Evolutionary conservation across 1,140 invertebrate genomes (phyloP).

Genomic region (Drosophila mauritiana): DNA sequence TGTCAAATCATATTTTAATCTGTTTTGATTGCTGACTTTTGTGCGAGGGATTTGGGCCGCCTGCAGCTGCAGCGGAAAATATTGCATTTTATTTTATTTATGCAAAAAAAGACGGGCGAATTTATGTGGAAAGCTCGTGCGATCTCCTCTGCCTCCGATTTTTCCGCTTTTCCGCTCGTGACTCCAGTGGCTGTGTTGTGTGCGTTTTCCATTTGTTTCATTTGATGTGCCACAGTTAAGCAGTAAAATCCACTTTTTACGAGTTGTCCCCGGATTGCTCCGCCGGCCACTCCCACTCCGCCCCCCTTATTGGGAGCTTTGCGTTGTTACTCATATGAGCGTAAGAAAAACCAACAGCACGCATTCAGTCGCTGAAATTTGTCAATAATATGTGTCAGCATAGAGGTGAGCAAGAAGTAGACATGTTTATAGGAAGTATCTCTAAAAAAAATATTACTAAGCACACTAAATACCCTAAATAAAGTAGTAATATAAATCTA

Average conservation of each 20-base stretch:
- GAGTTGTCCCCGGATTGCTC: constrained; percentile 49
- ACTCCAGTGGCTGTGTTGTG: constrained; percentile 24
- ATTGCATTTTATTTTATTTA: constrained; percentile 84
- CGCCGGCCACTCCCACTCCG: constrained; percentile 3
- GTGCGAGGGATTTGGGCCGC: constrained; percentile 79
- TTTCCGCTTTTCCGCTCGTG: constrained; percentile 10
- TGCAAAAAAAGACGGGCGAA: constrained; percentile 46
- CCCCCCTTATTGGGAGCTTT: constrained; percentile 13
- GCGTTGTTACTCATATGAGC: constrained; percentile 47
- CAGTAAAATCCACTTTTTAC: constrained; percentile 81
- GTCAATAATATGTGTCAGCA: constrained; percentile 59
- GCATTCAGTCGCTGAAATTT: constrained; percentile 44
- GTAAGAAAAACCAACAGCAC: constrained; percentile 26
- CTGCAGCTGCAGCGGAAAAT: constrained; percentile 60
- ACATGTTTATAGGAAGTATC: not conserved
- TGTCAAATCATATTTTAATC: constrained; percentile 85
- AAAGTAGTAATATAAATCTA: too few relatives aligned
- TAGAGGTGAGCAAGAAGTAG: constrained; percentile 21
- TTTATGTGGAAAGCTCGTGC: constrained; percentile 47
- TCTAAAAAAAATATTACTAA: not conserved
- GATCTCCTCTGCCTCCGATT: not conserved
- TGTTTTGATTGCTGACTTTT: constrained; percentile 84
- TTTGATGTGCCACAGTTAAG: constrained; percentile 76
- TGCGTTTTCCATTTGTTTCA: constrained; percentile 72
- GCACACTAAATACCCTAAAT: not conserved